Evolutionary conservation across 2,797 vertebrate species (phyloP), one percentile per base, ranked within the genome.

Genomic region (Chromobotia macracanthus): DNA sequence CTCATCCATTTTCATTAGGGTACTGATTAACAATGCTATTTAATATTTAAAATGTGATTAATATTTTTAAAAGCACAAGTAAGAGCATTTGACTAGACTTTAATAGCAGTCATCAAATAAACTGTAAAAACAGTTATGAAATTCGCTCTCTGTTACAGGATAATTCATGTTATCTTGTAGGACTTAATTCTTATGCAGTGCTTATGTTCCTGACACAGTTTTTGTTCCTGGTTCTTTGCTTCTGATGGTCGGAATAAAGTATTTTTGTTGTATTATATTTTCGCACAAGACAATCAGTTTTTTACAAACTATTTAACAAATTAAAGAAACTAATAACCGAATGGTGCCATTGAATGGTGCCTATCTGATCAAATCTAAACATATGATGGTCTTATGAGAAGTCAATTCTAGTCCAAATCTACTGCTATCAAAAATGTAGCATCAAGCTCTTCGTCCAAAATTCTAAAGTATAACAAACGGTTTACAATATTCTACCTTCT

Each of bases 191-290:
- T 21, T 31, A 16, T 69, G 5, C 65, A n/a, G 4, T 10, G 46
- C 60, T n/a, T n/a, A n/a, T n/a, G n/a, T n/a, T n/a, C n/a, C n/a
- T n/a, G n/a, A n/a, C n/a, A n/a, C n/a, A 73, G 2, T 63, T 28
- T 31, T 41, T 68, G 53, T 25, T 53, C 41, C 9, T 11, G 41
- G 9, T 10, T 44, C 41, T 44, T 44, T 44, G 41, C 41, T 44
- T 44, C 25, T 46, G 41, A 13, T 75, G n/a, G 44, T 44, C 66
- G 51, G 5, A 12, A 18, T 13, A 11, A 44, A n/a, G 28, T 80
- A 53, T 25, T 31, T 25, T 12, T 18, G 3, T 72, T 81, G 31
- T 77, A 16, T 80, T 77, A 72, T 69, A 51, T 67, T 31, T 38
- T 74, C 16, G 70, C 61, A 44, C 53, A 15, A 81, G 0, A 9